phyloP scores from a whole-genome alignment of 53 echinoderm and acorn worm genomes.

The Temnopleurus reevesii region DNA sequence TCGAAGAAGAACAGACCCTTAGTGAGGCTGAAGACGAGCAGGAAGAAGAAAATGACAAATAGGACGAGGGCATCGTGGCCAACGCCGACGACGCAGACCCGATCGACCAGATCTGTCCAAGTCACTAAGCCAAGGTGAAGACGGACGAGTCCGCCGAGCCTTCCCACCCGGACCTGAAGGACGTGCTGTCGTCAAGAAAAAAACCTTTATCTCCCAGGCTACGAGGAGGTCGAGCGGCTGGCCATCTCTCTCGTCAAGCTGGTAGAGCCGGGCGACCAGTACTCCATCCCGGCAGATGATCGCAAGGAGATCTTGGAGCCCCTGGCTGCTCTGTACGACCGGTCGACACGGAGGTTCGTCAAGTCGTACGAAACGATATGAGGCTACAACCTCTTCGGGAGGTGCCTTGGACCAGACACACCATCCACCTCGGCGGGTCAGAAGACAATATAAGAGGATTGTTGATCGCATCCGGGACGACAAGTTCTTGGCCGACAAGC shows the following conservation, averaged over 20 bases:
- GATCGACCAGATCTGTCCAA: slow-evolving; percentile 37
- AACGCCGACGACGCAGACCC: slow-evolving; percentile 24
- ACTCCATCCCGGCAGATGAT: slow-evolving; percentile 56
- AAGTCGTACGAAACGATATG: slow-evolving; percentile 63
- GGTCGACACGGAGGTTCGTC: slow-evolving; percentile 49
- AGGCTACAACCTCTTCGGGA: slow-evolving; percentile 56
- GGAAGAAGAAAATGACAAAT: not conserved
- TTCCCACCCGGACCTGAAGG: slow-evolving; percentile 49
- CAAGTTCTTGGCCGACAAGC: slow-evolving; percentile 7
- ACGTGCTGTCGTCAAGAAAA: slow-evolving; percentile 43
- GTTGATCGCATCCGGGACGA: slow-evolving; percentile 59
- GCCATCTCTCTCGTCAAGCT: slow-evolving; percentile 56
- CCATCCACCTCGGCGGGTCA: slow-evolving; percentile 29
- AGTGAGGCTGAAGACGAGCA: not conserved
- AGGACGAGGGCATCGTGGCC: not conserved
- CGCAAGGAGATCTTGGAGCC: slow-evolving; percentile 42
- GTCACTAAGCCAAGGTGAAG: slow-evolving; percentile 39
- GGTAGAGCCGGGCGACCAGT: slow-evolving; percentile 49
- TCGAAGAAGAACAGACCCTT: not conserved
- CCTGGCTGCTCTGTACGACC: slow-evolving; percentile 54
- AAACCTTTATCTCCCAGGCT: slow-evolving; percentile 71
- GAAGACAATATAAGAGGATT: slow-evolving; percentile 58
- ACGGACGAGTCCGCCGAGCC: slow-evolving; percentile 27
- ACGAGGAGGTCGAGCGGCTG: slow-evolving; percentile 67
- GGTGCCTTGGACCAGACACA: slow-evolving; percentile 42